A percentile compares a stretch with the other conserved stretches of the same genome.
Evolutionary conservation across 2,797 vertebrate species (phyloP).

Genomic region (Cyclopterus lumpus): DNA sequence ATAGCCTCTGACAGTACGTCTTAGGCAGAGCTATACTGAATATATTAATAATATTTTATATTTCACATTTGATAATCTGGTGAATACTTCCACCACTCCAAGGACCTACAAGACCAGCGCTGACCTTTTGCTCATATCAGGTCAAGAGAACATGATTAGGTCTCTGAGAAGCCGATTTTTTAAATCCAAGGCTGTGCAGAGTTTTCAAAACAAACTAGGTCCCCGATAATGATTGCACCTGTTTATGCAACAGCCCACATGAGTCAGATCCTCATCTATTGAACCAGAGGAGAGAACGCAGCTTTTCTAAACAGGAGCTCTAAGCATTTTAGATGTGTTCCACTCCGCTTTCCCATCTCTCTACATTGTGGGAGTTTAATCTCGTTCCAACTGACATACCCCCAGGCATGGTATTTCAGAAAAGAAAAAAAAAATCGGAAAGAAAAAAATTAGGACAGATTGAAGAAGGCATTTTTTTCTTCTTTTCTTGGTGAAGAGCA

Average conservation of each 20-base stretch:
- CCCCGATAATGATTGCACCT: conserved; percentile 72
- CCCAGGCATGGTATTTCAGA: conserved; percentile 67
- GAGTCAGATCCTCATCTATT: conserved; percentile 80
- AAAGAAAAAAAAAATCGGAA: conserved; percentile 53
- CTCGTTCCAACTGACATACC: conserved; percentile 83
- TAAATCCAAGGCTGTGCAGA: conserved; percentile 31
- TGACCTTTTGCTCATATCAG: conserved; percentile 20
- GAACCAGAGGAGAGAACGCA: conserved; percentile 69
- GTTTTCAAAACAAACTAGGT: conserved; percentile 50
- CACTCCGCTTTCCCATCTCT: conserved; percentile 73
- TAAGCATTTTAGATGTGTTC: conserved; percentile 80
- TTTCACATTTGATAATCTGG: conserved; percentile 32
- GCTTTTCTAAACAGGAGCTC: conserved; percentile 73
- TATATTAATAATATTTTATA: conserved; percentile 30
- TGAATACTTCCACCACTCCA: conserved; percentile 17
- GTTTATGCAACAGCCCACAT: conserved; percentile 77
- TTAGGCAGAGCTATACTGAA: not conserved
- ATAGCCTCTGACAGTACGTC: conserved; percentile 27
- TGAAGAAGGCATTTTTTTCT: conserved; percentile 58
- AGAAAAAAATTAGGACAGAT: conserved; percentile 80
- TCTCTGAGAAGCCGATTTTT: conserved; percentile 49
- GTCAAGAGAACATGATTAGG: conserved; percentile 26
- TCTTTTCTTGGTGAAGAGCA: conserved; percentile 47
- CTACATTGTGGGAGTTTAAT: conserved; percentile 84
- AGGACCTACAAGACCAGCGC: not conserved